Base-by-base conservation (phyloP, 2,888 invertebrate species). In the Xiphydria camelus region DNA sequence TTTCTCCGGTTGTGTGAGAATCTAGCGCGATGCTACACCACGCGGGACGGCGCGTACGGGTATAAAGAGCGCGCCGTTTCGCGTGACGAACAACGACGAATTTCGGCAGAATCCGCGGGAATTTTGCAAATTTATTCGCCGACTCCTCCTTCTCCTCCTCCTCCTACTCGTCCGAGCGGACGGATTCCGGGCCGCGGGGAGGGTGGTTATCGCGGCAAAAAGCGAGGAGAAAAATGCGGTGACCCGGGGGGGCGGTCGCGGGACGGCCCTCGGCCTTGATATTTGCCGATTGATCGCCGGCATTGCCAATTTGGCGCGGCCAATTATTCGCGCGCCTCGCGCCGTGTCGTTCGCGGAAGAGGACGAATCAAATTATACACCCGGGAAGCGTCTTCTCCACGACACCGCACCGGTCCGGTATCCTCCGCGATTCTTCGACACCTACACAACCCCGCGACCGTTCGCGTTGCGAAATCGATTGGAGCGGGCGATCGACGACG, bases 241-340 rank as follows among this genome's bases (percentile, higher is more conserved):
- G 38, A 23, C 23, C 10, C 14, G 10, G 10, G 1, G 17, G 15
- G 2, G 31, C 34, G 5, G 21, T 37, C 14, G 10, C 37, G 22
- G 6, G 2, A 37, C 32, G 6, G 12, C 10, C 45, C 20, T 29
- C 34, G 59, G 62, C 64, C 62, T 69, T 67, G 67, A 67, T 70
- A 64, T 65, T 66, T 63, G 61, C 61, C 61, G 64, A 71, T 71
- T 73, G 71, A 73, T 73, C 71, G 71, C 70, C 73, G 70, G 70
- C 62, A 68, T 71, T 69, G 62, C 57, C 66, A 71, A 71, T 71
- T 71, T 70, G 56, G n/a, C n/a, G n/a, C n/a, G n/a, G 62, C 60
- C 66, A 70, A 72, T 71, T 72, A 69, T 59, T n/a, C 60, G 52
- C 48, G 15, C n/a, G n/a, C n/a, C n/a, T n/a, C n/a, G n/a, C 29